These are phyloP conservation scores for Ceyx margarethae DNA, from an alignment of 2,113 vertebrate species.

Conservation along the genomic window DNA sequence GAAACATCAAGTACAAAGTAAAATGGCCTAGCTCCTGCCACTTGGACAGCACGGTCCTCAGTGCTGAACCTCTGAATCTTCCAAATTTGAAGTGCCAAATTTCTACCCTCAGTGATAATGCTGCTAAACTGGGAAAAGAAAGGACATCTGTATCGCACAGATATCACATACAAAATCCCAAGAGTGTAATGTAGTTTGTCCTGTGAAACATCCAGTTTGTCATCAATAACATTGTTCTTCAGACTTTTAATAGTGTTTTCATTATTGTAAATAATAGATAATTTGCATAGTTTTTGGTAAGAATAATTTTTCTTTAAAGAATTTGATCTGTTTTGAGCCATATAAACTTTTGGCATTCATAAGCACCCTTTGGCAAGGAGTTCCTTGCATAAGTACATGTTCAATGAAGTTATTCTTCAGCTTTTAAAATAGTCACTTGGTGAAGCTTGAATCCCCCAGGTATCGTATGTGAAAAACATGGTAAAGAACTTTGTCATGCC, in stretches of 20 bases:
- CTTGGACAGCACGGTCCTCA: background rate
- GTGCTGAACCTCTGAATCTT: background rate
- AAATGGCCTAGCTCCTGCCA: background rate
- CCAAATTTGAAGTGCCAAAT: background rate
- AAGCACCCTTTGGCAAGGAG: background rate
- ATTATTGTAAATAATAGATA: background rate
- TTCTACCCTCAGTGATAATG: background rate
- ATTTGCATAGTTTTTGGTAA: background rate
- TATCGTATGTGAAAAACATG: background rate
- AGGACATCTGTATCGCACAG: background rate
- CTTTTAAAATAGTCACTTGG: background rate
- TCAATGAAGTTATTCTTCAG: background rate
- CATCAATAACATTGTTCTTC: background rate
- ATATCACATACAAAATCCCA: background rate
- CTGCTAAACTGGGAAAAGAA: background rate
- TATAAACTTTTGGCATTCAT: background rate
- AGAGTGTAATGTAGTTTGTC: background rate
- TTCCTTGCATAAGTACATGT: background rate
- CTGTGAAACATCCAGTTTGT: background rate
- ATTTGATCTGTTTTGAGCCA: background rate
- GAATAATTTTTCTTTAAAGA: background rate
- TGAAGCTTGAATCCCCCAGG: background rate
- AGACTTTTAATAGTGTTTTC: background rate
- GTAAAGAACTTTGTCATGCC: background rate
- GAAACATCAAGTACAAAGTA: background rate